Evolutionary conservation across 2,888 invertebrate genomes (phyloP).

Genomic region (Chrysomela aeneicollis): DNA sequence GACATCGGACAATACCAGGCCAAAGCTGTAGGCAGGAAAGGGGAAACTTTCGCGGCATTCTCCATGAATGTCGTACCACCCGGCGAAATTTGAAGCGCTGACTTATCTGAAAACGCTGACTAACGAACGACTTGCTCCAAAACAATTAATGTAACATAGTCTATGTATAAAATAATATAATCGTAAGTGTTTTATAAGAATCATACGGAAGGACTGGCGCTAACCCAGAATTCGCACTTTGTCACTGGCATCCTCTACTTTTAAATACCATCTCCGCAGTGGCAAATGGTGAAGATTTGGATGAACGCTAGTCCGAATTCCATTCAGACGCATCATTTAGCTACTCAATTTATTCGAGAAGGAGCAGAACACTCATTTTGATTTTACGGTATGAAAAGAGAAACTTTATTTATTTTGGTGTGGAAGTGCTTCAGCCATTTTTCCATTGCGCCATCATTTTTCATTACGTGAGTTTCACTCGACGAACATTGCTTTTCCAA

Average conservation of each 20-base stretch:
- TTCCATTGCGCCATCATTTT: conserved; percentile 57
- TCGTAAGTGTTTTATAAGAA: conserved; percentile 54
- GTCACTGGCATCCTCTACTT: conserved; percentile 52
- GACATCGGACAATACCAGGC: conserved; percentile 91
- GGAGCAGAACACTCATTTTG: conserved; percentile 53
- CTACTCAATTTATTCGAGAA: conserved; percentile 45
- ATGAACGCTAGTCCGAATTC: conserved; percentile 26
- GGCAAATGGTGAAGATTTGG: conserved; percentile 26
- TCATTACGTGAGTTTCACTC: conserved; percentile 55
- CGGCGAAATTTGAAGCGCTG: conserved; percentile 62
- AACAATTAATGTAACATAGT: conserved; percentile 54
- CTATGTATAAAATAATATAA: conserved; percentile 48
- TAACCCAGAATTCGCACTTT: conserved; percentile 21
- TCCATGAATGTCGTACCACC: conserved; percentile 79
- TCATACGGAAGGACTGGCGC: conserved; percentile 15
- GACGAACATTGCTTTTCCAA: conserved; percentile 50
- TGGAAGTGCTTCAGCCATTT: conserved; percentile 60
- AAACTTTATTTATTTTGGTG: conserved; percentile 56
- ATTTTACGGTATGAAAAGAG: conserved; percentile 56
- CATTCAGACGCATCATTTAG: conserved; percentile 37
- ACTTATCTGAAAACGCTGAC: conserved; percentile 46
- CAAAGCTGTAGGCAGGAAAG: conserved; percentile 85
- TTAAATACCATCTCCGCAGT: conserved; percentile 42
- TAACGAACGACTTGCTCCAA: conserved; percentile 60
- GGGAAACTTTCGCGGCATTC: conserved; percentile 84